Evolutionary conservation across 1,140 invertebrate species (phyloP), one percentile per base, ranked within the genome.

Genomic region (Hirudo medicinalis): DNA sequence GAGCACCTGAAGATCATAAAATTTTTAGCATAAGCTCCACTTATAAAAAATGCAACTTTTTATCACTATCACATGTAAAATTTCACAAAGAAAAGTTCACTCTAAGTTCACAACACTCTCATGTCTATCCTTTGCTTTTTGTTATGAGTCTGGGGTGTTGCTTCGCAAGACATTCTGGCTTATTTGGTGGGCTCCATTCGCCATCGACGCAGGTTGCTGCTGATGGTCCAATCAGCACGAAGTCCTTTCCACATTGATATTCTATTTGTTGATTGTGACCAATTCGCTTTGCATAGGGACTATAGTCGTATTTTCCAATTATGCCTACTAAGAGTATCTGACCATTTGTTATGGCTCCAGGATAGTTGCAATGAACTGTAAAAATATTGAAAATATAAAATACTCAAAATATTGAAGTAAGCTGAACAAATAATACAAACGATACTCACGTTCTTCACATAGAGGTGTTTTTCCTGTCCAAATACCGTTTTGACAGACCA

Each of bases 241-340:
- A 73, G 15, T 49, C 92, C 78, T 91, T 91, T 73, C 94, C 88
- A 80, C 94, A 97, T 76, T 95, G 91, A 80, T 94, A 97, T 87
- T 93, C 91, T 40, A 97, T 96, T 80, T 96, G 91, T 75, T 94
- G 91, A 78, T 96, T 95, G 80, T 80, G 80, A 6, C 76, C 79
- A 15, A 79, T 77, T 32, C 76, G 32, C 29, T 68, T 67, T 22
- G 97, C 93, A 78, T 97, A 97, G 0, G 92, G 90, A n/a, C 92
- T 83, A 79, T 97, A 97, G 80, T 97, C 93, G 80, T 97, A 97
- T 49, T 94, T 86, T 0, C 94, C 94, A 91, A 97, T 96, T 77
- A 94, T 93, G 4, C 94, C 94, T 2, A 97, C 92, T 0, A 97
- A 82, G 19, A 96, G 83, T 0, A 97, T 91, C 80, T 92, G 91